These are phyloP conservation scores for Lepidochitona cinerea DNA, from an alignment of 2,888 invertebrate genomes.

Conservation along the genomic window DNA sequence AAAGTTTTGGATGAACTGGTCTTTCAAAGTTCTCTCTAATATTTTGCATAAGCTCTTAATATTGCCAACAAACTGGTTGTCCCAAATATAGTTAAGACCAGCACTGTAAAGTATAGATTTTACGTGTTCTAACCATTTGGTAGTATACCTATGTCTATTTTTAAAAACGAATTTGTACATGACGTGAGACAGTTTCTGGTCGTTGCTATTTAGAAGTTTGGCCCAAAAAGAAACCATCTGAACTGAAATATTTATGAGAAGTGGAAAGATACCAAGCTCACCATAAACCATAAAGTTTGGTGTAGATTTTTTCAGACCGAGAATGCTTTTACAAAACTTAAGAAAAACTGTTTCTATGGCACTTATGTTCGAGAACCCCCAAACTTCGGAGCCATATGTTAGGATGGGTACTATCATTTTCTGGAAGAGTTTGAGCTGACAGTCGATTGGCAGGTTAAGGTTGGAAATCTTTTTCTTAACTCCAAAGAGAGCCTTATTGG, in stretches of 20 bases:
- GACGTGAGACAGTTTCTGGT: neutral
- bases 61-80: neutral
- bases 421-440: neutral
- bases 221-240: conserved; percentile 12
- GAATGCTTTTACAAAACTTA: conserved; percentile 12
- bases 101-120: neutral
- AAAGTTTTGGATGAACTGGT: conserved; percentile 9
- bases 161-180: no score
- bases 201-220: neutral
- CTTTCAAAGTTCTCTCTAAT: neutral
- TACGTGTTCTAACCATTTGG: neutral
- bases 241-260: conserved; percentile 10
- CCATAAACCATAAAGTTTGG: conserved; percentile 18
- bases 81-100: neutral
- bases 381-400: conserved; percentile 18
- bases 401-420: conserved; percentile 6
- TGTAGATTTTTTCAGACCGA: conserved; percentile 12
- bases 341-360: conserved; percentile 11
- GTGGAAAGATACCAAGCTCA: conserved; percentile 4
- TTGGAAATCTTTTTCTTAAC: neutral
- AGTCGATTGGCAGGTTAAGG: conserved; percentile 10
- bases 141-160: neutral
- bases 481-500: neutral
- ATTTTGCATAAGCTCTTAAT: neutral
- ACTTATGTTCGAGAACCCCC: conserved; percentile 5